These are phyloP conservation scores for Cepaea nemoralis DNA, from an alignment of 1,140 invertebrate genomes.

Conservation along the genomic window DNA sequence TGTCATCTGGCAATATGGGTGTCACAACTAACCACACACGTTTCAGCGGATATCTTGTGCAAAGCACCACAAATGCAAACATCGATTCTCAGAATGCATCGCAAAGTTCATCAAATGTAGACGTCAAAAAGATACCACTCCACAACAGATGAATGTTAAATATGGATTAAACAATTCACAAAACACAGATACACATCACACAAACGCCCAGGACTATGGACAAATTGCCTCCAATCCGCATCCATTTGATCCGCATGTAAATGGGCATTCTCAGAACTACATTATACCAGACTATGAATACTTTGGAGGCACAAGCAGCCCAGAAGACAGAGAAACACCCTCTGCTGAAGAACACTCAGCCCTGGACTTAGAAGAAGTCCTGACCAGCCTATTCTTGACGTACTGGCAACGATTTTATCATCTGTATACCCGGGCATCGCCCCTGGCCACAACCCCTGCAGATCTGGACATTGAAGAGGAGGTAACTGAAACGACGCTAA, in stretches of 20 bases:
- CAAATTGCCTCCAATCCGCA: background rate
- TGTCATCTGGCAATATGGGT: too few relatives aligned
- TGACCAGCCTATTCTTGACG: background rate
- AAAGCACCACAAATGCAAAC: too few relatives aligned
- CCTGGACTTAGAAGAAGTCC: background rate
- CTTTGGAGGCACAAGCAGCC: background rate
- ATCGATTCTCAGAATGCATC: background rate
- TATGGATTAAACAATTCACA: background rate
- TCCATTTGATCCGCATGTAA: background rate
- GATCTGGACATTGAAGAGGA: background rate
- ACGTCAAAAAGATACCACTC: too few relatives aligned
- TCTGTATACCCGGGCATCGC: background rate
- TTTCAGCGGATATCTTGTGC: too few relatives aligned
- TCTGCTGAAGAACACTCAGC: background rate
- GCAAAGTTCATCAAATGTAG: background rate
- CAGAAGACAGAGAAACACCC: background rate
- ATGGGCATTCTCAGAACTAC: background rate
- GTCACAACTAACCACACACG: too few relatives aligned
- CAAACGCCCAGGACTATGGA: background rate
- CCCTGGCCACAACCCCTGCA: background rate
- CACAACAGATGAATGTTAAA: background rate
- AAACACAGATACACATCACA: background rate
- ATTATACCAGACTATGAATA: background rate
- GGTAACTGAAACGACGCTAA: background rate
- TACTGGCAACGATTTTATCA: conserved; percentile 1